Conservation (phyloP, 2,888 invertebrate species). For the Eustalomyia histrio region DNA sequence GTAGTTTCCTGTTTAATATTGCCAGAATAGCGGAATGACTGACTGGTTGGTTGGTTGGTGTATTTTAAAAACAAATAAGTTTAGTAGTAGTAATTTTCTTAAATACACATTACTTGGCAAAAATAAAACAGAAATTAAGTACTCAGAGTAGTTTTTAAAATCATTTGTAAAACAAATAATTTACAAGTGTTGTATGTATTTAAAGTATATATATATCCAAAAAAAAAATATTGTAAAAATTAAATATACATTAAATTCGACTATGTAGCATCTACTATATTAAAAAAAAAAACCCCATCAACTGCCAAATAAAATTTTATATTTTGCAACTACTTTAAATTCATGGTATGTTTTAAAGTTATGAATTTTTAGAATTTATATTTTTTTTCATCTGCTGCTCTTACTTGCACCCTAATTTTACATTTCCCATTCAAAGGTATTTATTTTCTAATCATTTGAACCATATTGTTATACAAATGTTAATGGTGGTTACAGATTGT, state of each 20-base stretch:
- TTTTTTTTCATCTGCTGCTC: not conserved
- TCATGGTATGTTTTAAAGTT: not conserved
- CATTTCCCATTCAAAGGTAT: slow-evolving; percentile 13
- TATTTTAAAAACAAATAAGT: not conserved
- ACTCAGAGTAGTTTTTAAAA: not conserved
- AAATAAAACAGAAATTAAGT: not conserved
- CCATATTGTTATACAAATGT: slow-evolving; percentile 38
- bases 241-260: no score
- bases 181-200: no score
- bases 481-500: slow-evolving; percentile 49
- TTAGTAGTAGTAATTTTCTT: not conserved
- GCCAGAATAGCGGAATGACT: slow-evolving; percentile 21
- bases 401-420: not conserved
- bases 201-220: no score
- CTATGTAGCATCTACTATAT: not conserved
- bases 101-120: not conserved
- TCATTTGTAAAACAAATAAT: no score
- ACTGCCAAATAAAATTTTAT: slow-evolving; percentile 16
- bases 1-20: slow-evolving; percentile 45
- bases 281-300: slow-evolving; percentile 4
- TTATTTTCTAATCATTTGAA: slow-evolving; percentile 49
- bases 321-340: not conserved
- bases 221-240: no score
- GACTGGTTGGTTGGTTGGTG: not conserved
- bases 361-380: not conserved